A percentile compares a stretch with the other conserved stretches of the same genome.
Conservation (phyloP, 1,140 invertebrate species). For the Meloidogyne hapla region DNA sequence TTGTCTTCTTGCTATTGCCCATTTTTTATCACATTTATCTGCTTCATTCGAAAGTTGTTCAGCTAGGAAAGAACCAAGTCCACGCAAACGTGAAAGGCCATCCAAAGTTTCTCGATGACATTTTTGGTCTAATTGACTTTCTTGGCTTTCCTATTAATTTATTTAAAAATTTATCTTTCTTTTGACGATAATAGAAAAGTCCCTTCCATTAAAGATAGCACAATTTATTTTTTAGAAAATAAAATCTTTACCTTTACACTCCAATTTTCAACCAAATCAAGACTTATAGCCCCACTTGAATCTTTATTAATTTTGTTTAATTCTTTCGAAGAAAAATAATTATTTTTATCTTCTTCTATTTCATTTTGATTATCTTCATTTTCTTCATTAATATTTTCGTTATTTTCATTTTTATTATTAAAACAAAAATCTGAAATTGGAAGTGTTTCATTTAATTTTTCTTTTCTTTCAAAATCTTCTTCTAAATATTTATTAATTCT, state of each 20-base stretch:
- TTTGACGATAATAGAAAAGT: no score
- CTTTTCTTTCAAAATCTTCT: not conserved
- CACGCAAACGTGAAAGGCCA: not conserved
- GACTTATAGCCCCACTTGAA: not conserved
- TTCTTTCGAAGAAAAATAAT: not conserved
- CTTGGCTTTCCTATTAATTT: slow-evolving; percentile 2
- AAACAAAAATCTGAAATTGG: no score
- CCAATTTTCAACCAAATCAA: slow-evolving; percentile 1
- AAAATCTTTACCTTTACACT: not conserved
- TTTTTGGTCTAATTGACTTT: slow-evolving; percentile 9
- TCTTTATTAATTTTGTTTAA: not conserved
- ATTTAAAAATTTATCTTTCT: slow-evolving; percentile 17
- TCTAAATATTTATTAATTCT: not conserved
- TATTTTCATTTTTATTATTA: no score
- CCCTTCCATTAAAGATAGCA: no score
- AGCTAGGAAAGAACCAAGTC: slow-evolving; percentile 13
- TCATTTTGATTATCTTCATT: not conserved
- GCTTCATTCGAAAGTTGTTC: not conserved
- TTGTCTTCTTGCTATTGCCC: slow-evolving; percentile 21
- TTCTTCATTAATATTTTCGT: no score
- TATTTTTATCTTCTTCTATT: not conserved
- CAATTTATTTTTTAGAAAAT: no score
- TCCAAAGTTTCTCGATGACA: slow-evolving; percentile 19
- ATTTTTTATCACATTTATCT: slow-evolving; percentile 21
- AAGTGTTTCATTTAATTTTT: no score